Evolutionary conservation across 2,113 vertebrate species (phyloP), one percentile per base, ranked within the genome.

Genomic region (Urocolius indicus): DNA sequence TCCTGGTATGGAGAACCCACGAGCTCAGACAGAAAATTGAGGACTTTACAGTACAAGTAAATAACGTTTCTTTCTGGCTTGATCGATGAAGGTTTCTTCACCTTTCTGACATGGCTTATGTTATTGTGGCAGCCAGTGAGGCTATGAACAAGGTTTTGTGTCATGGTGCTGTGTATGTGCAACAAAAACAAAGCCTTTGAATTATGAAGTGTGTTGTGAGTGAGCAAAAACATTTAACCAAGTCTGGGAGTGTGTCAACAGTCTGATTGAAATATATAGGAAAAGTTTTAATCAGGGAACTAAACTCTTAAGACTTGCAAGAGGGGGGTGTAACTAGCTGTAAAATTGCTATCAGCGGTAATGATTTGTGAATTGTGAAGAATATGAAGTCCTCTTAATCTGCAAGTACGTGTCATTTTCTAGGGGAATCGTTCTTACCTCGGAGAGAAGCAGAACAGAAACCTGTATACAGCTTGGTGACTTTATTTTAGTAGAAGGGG

Each of bases 401-500:
- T 46, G 23, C 11, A 16, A 22, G 1, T 84, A 16, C 84, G 13
- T 68, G 0, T 96, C 62, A 12, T 36, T 92, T 96, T 96, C 62
- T 94, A 99, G 99, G 57, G 98, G 98, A 11, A 78, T 99, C 58
- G 27, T 68, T 55, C 95, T 99, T 93, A 95, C 96, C 61, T 96
- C 94, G 29, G 97, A 98, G 87, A 98, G 94, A n/a, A 95, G 75
- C 73, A 86, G 80, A 3, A 88, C 74, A 61, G 84, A 96, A 65
- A 95, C 72, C 12, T 45, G 94, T 36, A 96, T 99, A 57, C 92
- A 83, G 5, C 85, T 97, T 11, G 98, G 98, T 5, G 98, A 99
- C 41, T 99, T 98, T 93, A 97, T 99, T 88, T 96, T 99, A 81
- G 98, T 99, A 30, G 98, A 99, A 94, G 98, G 98, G 1, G 91